phyloP scores from a whole-genome alignment of 2,797 vertebrate species.

The Alca torda region DNA sequence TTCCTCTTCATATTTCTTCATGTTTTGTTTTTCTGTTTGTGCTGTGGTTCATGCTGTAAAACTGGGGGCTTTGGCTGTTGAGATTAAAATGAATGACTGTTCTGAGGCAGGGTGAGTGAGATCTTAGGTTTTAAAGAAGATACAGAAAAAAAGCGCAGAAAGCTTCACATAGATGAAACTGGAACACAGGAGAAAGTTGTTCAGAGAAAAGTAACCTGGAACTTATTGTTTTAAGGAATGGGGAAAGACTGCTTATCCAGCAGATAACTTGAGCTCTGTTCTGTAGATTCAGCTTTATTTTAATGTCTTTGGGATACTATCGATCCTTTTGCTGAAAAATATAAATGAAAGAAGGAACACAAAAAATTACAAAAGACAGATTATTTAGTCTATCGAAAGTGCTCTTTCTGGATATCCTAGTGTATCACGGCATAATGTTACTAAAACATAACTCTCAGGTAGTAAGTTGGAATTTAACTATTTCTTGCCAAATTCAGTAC shows the following conservation, averaged over 20 bases:
- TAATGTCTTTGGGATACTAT: conserved; percentile 41
- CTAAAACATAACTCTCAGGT: not conserved
- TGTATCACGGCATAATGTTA: not conserved
- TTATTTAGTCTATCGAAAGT: not conserved
- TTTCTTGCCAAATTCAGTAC: not conserved
- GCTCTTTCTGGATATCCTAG: not conserved
- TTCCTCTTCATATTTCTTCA: not conserved
- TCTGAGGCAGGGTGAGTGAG: not conserved
- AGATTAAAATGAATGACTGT: not conserved
- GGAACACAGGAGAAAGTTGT: not conserved
- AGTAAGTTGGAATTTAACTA: not conserved
- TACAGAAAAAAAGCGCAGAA: not conserved
- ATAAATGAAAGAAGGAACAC: not conserved
- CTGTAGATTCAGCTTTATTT: conserved; percentile 55
- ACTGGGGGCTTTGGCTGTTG: not conserved
- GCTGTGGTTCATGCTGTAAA: not conserved
- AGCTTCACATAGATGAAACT: not conserved
- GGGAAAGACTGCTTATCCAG: conserved; percentile 33
- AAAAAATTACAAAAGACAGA: not conserved
- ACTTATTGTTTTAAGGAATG: conserved; percentile 2
- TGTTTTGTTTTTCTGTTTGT: not conserved
- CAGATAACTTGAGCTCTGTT: not conserved
- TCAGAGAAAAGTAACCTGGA: conserved; percentile 13
- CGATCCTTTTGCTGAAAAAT: not conserved
- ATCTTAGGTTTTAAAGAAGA: not conserved